Base-by-base conservation (phyloP, 2,113 vertebrate species). In the Heterochromis multidens region DNA sequence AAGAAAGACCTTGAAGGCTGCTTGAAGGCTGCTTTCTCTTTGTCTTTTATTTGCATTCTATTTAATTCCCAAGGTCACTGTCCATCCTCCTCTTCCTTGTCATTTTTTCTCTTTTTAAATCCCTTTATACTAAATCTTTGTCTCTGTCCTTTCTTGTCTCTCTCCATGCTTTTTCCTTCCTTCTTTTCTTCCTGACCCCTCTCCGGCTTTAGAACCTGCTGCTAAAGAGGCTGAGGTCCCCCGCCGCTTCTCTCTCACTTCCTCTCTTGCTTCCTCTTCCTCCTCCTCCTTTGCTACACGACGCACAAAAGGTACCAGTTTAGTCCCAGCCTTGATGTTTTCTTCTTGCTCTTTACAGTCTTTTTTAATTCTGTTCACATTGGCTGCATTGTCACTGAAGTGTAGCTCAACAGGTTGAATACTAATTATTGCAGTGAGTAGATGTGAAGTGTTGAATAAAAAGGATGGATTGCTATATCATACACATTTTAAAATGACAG, bases 201-300 rank as follows among this genome's bases (percentile, higher is more conserved):
- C 82, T 89, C 87, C 49, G 92, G 81, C 83, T 94, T 84, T 61
- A 97, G 97, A 97, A 84, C 93, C 97, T 79, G 95, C 96, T 80
- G 81, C 87, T 95, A 97, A 97, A 93, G 97, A 97, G 91, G 95
- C 96, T 87, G 96, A 96, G 89, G 95, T 95, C 61, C 90, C 96
- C 77, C 97, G 97, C 17, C 97, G 97, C 92, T 98, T 98, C 95
- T 98, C 97, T 92, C 95, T 98, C 88, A 95, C 97, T 85, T 98
- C 97, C 87, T 97, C 97, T 92, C 93, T 97, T 67, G 95, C 95
- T 93, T 94, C 97, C 58, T 95, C 97, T 85, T 93, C 96, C 78
- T 95, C 97, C 87, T 95, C 93, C 63, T 89, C 93, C 63, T 92
- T 93, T 5, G 94, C 94, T 65, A 93, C 94, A 23, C 94, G 95